Conservation (phyloP, 2,888 invertebrate genomes). For the Acronicta leporina region DNA sequence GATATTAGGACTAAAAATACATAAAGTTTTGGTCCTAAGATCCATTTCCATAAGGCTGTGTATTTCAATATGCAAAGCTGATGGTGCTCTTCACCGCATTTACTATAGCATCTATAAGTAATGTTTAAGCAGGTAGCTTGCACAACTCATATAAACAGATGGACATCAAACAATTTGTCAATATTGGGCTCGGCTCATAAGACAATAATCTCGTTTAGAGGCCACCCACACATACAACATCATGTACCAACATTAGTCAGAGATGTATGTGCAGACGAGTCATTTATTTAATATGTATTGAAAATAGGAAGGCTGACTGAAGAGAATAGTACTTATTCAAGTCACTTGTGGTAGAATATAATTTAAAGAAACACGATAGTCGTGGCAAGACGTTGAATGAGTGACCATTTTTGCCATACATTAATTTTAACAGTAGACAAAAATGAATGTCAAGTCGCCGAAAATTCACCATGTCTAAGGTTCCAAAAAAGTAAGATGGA, state of each 20-base stretch:
- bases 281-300: background rate
- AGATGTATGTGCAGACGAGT: constrained; percentile 26
- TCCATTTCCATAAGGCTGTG: background rate
- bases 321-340: background rate
- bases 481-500: constrained; percentile 13
- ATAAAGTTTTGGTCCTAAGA: no score
- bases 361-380: background rate
- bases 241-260: constrained; percentile 26
- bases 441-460: no score
- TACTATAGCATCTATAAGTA: background rate
- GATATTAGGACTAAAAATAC: no score
- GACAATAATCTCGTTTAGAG: constrained; percentile 58
- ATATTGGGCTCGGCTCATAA: constrained; percentile 44
- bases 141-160: constrained; percentile 7
- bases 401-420: background rate
- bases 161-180: constrained; percentile 50
- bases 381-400: background rate
- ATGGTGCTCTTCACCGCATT: background rate
- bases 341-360: no score
- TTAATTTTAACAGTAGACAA: no score
- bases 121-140: constrained; percentile 8
- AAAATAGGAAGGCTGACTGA: background rate
- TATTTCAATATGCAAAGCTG: background rate
- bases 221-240: constrained; percentile 47
- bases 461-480: no score